These are phyloP conservation scores for Tragulus kanchil DNA, from an alignment of 2,113 vertebrate genomes.

Conservation along the genomic window DNA sequence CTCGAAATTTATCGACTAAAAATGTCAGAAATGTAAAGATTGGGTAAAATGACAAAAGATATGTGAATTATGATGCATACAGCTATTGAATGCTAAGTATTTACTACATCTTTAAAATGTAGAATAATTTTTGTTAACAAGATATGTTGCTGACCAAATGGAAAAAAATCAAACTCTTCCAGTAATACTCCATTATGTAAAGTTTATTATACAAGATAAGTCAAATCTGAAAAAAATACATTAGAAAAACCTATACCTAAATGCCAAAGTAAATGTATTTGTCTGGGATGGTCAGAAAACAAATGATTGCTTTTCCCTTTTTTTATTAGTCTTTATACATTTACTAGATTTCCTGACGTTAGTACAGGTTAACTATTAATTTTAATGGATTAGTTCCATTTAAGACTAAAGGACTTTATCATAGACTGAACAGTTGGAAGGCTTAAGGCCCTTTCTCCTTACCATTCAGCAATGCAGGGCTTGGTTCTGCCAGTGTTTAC, in stretches of 20 bases:
- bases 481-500: neutral
- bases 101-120: neutral
- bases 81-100: neutral
- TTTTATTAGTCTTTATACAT: neutral
- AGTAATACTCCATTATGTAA: neutral
- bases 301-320: neutral
- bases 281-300: neutral
- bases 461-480: rapidly evolving
- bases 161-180: neutral
- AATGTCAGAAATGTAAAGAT: neutral
- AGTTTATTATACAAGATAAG: neutral
- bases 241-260: neutral
- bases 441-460: neutral
- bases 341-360: constrained; percentile 6
- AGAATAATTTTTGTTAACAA: neutral
- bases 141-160: neutral
- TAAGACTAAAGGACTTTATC: neutral
- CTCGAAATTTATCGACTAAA: neutral
- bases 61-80: neutral
- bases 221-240: neutral
- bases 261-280: neutral
- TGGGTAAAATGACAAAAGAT: neutral
- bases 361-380: neutral
- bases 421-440: neutral
- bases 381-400: neutral